Base-by-base conservation (phyloP, 1,140 invertebrate genomes). In the Pseudomyrmex cubaensis region DNA sequence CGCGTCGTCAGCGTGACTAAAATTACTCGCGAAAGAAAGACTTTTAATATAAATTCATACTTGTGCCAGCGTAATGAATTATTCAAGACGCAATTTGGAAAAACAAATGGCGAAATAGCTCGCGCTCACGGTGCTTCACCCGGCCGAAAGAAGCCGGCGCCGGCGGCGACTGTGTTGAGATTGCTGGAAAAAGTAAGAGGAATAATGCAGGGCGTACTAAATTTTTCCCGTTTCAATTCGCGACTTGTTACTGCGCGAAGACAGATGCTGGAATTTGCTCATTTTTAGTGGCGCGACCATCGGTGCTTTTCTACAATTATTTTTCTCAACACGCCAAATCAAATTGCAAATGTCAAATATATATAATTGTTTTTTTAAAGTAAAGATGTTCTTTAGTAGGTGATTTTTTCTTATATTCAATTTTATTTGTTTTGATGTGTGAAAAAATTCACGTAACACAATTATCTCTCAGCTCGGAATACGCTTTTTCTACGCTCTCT, bases 41-140 rank as follows among this genome's bases (percentile, higher is more conserved):
- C 82, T 87, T 91, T 91, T 90, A 90, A 90, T 90, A 90, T 87
- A 89, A 90, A 91, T 91, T 91, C 86, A 91, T 91, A 84, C 84
- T 64, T 59, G 35, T 35, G 67, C 74, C 63, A 59, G 56, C 57
- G 22, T 59, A 61, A 89, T 90, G 90, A 89, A 91, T 91, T 89
- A 91, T 91, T 91, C 90, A 91, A 64, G 63, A 69, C 52, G 77
- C 77, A 88, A 90, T 90, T 87, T 89, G 78, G 82, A 89, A 88
- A 90, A 89, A 89, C 86, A 87, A 90, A 89, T 85, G 84, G 76
- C 72, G 77, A 89, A 85, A 75, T 63, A 75, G 50, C 59, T 57
- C 67, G 48, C 61, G 48, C 25, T 52, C 69, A 17, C 69, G 22
- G 22, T 52, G 35, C 25, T 54, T 54, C 35, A 7, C 44, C 76